Percentiles rank a stretch among this genome's conserved stretches.
These are phyloP conservation scores for Darevskia mixta DNA, from an alignment of 2,797 vertebrate genomes.

Conservation along the genomic window DNA sequence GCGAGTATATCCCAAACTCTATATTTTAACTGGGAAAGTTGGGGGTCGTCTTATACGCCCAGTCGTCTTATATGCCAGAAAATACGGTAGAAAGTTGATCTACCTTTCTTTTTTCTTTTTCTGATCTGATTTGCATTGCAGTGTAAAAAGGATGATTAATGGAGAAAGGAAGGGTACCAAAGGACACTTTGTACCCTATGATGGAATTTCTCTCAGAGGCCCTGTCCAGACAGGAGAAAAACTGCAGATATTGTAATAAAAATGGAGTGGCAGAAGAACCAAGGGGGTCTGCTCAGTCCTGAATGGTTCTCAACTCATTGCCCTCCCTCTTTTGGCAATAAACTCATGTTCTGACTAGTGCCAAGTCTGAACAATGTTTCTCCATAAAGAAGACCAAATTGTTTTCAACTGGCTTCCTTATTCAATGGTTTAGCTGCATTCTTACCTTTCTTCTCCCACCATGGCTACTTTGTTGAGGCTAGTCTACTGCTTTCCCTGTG, in stretches of 20 bases:
- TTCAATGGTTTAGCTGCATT: background rate
- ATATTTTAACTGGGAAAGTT: too few relatives aligned
- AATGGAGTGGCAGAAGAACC: background rate
- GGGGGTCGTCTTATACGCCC: too few relatives aligned
- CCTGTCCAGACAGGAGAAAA: background rate
- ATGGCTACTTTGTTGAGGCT: background rate
- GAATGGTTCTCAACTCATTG: background rate
- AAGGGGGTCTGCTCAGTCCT: background rate
- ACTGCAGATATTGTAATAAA: background rate
- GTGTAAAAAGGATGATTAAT: too few relatives aligned
- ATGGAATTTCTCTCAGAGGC: too few relatives aligned
- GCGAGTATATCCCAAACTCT: too few relatives aligned
- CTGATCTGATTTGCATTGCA: too few relatives aligned
- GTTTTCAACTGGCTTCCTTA: background rate
- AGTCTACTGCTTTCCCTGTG: background rate
- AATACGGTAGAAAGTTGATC: too few relatives aligned
- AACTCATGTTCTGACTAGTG: background rate
- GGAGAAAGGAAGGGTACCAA: too few relatives aligned
- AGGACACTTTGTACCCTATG: too few relatives aligned
- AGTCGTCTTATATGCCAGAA: too few relatives aligned
- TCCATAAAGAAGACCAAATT: background rate
- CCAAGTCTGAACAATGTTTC: background rate
- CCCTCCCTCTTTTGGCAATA: background rate
- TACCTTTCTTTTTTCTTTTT: too few relatives aligned
- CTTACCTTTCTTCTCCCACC: background rate